A percentile compares a stretch with the other conserved stretches of the same genome.
These are phyloP conservation scores for Aurelia coerulea DNA, from an alignment of 30 jellyfish, hydroid and myxozoan species.

Conservation along the genomic window DNA sequence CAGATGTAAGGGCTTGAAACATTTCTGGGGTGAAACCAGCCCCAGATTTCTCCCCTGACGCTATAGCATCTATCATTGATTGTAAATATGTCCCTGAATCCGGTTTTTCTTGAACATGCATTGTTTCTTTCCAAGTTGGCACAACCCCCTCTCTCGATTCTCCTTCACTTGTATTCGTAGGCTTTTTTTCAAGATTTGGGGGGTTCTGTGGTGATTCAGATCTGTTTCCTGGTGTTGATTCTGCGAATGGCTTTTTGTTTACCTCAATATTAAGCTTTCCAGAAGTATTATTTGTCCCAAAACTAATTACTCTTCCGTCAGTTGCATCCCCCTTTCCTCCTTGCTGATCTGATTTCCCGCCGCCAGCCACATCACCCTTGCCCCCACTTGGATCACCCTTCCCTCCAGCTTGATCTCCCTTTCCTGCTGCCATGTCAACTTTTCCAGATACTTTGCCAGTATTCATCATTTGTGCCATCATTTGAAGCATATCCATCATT, in stretches of 20 bases:
- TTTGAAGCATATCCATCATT: slow-evolving; percentile 53
- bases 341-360: too few relatives aligned
- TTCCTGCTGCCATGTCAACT: too few relatives aligned
- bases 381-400: too few relatives aligned
- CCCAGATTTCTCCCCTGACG: slow-evolving; percentile 74
- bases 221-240: slow-evolving; percentile 5
- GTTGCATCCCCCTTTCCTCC: too few relatives aligned
- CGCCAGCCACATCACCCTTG: too few relatives aligned
- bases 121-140: slow-evolving; percentile 58
- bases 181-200: slow-evolving; percentile 18
- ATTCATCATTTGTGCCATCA: slow-evolving; percentile 66
- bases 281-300: too few relatives aligned
- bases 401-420: too few relatives aligned
- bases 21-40: slow-evolving; percentile 68
- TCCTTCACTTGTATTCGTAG: slow-evolving; percentile 61
- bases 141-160: slow-evolving; percentile 74
- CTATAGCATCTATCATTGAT: slow-evolving; percentile 40
- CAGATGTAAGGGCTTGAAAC: slow-evolving; percentile 40
- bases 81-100: slow-evolving; percentile 39
- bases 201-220: neutral
- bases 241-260: slow-evolving; percentile 22
- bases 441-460: slow-evolving; percentile 37
- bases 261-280: neutral
- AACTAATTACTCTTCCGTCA: too few relatives aligned
- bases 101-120: slow-evolving; percentile 63